Conservation (phyloP, 2,888 invertebrate species). For the Drepana falcataria region DNA sequence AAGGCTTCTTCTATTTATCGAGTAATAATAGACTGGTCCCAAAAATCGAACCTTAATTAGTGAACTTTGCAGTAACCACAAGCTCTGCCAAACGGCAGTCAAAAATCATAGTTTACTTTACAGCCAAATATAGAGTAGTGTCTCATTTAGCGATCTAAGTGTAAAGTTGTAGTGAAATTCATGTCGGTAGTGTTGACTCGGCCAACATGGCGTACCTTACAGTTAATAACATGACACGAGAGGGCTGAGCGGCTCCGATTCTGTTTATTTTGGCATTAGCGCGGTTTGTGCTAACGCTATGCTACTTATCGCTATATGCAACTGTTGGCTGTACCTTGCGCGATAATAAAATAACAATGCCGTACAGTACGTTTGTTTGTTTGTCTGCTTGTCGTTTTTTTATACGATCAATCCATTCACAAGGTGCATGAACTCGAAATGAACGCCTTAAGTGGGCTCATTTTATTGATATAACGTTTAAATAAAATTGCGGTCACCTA, state of each 20-base stretch:
- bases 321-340: constrained; percentile 56
- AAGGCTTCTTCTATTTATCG: too few species aligned
- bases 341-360: constrained; percentile 52
- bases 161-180: constrained; percentile 53
- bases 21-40: too few species aligned
- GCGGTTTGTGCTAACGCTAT: constrained; percentile 57
- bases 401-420: constrained; percentile 30
- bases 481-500: constrained; percentile 62
- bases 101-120: background rate
- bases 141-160: constrained; percentile 21
- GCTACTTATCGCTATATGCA: constrained; percentile 56
- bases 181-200: constrained; percentile 57
- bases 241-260: constrained; percentile 44
- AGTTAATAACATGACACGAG: constrained; percentile 73
- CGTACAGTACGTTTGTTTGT: constrained; percentile 31
- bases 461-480: constrained; percentile 63
- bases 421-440: constrained; percentile 44
- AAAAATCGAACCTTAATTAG: too few species aligned
- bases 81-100: too few species aligned
- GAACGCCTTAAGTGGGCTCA: constrained; percentile 33
- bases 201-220: constrained; percentile 45
- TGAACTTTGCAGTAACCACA: too few species aligned
- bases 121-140: constrained; percentile 7
- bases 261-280: constrained; percentile 61
- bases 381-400: constrained; percentile 31